Conservation (phyloP, 2,888 invertebrate species). For the Prionchulus punctatus region DNA sequence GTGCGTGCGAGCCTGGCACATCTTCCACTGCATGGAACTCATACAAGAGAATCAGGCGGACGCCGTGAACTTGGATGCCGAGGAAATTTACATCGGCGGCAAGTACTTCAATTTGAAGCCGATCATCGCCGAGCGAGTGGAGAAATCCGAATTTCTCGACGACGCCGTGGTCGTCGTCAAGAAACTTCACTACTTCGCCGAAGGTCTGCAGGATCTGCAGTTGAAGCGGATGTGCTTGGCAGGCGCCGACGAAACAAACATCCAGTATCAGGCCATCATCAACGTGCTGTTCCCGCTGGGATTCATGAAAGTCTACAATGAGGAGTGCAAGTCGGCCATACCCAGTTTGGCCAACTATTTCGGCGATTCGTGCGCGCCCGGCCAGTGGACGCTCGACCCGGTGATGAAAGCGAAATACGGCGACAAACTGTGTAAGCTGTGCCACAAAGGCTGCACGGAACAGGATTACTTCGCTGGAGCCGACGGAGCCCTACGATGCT, state of each 20-base stretch:
- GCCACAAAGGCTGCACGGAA: conserved; percentile 50
- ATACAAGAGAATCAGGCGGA: conserved; percentile 62
- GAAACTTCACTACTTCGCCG: not conserved
- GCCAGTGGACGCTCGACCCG: conserved; percentile 59
- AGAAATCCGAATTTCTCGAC: not conserved
- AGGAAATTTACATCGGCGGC: conserved; percentile 67
- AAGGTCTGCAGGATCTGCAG: conserved; percentile 47
- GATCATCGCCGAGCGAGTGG: conserved; percentile 47
- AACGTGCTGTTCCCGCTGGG: conserved; percentile 1
- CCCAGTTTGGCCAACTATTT: conserved; percentile 52
- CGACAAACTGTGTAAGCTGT: conserved; percentile 57
- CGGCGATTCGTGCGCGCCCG: conserved; percentile 65
- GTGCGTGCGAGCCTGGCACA: not conserved
- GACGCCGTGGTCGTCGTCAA: conserved; percentile 1
- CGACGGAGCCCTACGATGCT: conserved; percentile 63
- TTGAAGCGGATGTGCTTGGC: conserved; percentile 55
- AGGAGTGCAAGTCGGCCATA: not conserved
- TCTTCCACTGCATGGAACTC: conserved; percentile 55
- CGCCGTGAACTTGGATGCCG: conserved; percentile 63
- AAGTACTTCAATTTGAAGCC: conserved; percentile 57
- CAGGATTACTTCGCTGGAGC: conserved; percentile 71
- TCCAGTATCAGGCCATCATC: conserved; percentile 3
- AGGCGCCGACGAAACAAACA: not conserved
- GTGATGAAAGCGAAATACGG: conserved; percentile 46
- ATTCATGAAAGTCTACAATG: not conserved